phyloP scores from a whole-genome alignment of 2,888 invertebrate genomes.

The Plagiodera versicolora region DNA sequence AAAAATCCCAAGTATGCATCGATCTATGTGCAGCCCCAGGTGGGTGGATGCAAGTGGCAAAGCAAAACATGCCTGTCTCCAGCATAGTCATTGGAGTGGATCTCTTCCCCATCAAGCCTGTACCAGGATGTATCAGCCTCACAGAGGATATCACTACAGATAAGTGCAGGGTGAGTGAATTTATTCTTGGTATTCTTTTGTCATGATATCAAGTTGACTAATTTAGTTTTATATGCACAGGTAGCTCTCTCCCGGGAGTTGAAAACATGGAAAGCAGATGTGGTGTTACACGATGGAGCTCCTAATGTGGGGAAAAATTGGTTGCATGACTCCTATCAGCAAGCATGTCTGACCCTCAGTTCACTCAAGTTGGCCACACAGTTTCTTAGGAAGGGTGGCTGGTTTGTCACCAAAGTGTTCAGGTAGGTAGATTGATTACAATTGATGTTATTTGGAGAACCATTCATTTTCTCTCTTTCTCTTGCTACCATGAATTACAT shows the following conservation, averaged over 20 bases:
- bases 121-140: constrained; percentile 87
- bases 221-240: no score
- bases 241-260: constrained; percentile 79
- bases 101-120: constrained; percentile 88
- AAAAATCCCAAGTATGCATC: constrained; percentile 93
- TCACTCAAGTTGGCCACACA: constrained; percentile 90
- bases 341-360: constrained; percentile 86
- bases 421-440: no score
- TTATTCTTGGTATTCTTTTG: no score
- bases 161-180: constrained; percentile 59
- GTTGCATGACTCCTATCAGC: constrained; percentile 96
- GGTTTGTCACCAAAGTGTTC: constrained; percentile 98
- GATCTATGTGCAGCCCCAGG: constrained; percentile 99
- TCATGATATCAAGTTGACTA: no score
- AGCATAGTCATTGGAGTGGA: constrained; percentile 95
- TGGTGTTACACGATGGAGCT: constrained; percentile 96
- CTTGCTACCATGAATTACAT: no score
- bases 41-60: constrained; percentile 99
- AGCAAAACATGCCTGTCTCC: constrained; percentile 96
- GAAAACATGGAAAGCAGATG: constrained; percentile 95
- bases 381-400: constrained; percentile 87
- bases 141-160: constrained; percentile 97
- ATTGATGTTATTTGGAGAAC: no score
- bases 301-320: constrained; percentile 97
- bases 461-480: no score